Conservation (phyloP, 1,140 invertebrate species). For the Dreissena rostriformis region DNA sequence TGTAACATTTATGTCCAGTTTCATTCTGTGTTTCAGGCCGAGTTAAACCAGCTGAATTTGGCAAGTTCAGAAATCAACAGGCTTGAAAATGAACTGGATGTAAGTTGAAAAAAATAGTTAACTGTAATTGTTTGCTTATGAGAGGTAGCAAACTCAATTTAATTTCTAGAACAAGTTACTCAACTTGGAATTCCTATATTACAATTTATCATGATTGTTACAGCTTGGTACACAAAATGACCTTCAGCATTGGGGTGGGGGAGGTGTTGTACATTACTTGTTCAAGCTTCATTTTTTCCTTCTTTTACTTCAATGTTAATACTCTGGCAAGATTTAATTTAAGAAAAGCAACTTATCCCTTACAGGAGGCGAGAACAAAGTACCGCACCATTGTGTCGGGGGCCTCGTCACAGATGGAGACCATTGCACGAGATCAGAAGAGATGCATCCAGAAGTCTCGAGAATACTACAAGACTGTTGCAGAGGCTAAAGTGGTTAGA, state of each 20-base stretch:
- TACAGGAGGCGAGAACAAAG: slow-evolving; percentile 90
- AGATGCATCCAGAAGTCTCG: slow-evolving; percentile 93
- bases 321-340: too few species aligned
- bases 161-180: too few species aligned
- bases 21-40: slow-evolving; percentile 55
- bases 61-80: slow-evolving; percentile 96
- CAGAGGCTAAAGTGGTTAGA: slow-evolving; percentile 84
- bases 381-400: slow-evolving; percentile 93
- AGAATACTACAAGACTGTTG: slow-evolving; percentile 93
- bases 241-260: too few species aligned
- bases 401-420: slow-evolving; percentile 91
- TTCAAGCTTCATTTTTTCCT: too few species aligned
- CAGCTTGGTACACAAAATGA: too few species aligned
- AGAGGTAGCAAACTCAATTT: too few species aligned
- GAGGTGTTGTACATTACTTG: too few species aligned
- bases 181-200: too few species aligned
- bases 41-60: slow-evolving; percentile 94
- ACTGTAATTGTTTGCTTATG: too few species aligned
- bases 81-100: slow-evolving; percentile 95
- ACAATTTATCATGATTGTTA: too few species aligned
- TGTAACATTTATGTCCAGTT: too few species aligned
- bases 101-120: slow-evolving; percentile 83
- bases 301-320: too few species aligned
- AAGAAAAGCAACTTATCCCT: neutral
- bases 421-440: slow-evolving; percentile 91